These are phyloP conservation scores for Pygoscelis adeliae DNA, from an alignment of 2,113 vertebrate genomes.

Conservation along the genomic window DNA sequence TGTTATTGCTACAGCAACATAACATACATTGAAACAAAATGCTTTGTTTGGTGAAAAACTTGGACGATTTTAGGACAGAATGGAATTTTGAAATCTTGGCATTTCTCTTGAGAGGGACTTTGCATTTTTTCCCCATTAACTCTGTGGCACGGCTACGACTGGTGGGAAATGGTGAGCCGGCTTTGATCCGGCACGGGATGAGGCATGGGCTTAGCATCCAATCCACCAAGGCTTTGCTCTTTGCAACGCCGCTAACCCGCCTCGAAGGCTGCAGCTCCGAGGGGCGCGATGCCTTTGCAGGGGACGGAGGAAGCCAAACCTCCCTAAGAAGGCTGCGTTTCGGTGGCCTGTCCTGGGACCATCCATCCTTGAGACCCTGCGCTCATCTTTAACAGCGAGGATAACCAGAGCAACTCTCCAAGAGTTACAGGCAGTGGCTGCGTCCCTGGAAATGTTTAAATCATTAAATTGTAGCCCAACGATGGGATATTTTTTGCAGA, in stretches of 20 bases:
- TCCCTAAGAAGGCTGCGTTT: background rate
- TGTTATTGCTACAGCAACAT: slow-evolving; percentile 15
- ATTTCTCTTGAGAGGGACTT: background rate
- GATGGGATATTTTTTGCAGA: background rate
- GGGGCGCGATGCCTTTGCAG: background rate
- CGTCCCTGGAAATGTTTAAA: background rate
- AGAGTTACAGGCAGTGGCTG: background rate
- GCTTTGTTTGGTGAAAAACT: background rate
- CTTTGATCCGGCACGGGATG: background rate
- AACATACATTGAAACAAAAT: background rate
- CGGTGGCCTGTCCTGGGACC: background rate
- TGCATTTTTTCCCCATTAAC: background rate
- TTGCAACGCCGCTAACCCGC: rapidly evolving
- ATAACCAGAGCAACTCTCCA: background rate
- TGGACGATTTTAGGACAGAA: background rate
- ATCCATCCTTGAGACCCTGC: background rate
- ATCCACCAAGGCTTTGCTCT: background rate
- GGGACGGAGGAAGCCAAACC: background rate
- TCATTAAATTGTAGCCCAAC: background rate
- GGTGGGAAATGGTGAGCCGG: background rate
- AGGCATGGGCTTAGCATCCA: background rate
- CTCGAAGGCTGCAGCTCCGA: background rate
- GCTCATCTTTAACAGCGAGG: background rate
- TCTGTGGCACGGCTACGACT: background rate
- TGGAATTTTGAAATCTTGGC: background rate